Evolutionary conservation across 2,113 vertebrate genomes (phyloP).

Genomic region (Natator depressus): DNA sequence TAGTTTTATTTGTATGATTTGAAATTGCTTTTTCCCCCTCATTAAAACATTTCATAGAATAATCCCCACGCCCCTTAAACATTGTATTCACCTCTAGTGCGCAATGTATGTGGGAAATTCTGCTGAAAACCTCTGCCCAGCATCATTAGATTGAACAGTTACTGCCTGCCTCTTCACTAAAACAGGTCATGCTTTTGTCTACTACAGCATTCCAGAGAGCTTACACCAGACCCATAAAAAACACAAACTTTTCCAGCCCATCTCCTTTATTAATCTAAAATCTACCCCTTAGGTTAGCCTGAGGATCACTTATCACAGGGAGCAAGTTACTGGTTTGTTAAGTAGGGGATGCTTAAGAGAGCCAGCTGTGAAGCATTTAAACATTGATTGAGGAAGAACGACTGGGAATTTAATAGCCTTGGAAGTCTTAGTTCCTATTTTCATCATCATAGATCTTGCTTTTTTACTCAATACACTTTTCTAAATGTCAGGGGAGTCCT

Average conservation of each 20-base stretch:
- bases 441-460: not conserved
- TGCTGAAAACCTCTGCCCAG: constrained; percentile 27
- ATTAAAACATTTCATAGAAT: constrained; percentile 19
- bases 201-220: constrained; percentile 48
- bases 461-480: not conserved
- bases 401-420: not conserved
- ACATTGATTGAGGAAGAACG: not conserved
- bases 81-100: constrained; percentile 32
- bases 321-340: not conserved
- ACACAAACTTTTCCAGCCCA: constrained; percentile 48
- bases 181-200: constrained; percentile 56
- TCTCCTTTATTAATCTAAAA: constrained; percentile 50
- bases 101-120: constrained; percentile 26
- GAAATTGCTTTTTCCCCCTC: constrained; percentile 14
- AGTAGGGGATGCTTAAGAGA: constrained; percentile 2
- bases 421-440: not conserved
- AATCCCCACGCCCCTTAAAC: constrained; percentile 5
- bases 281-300: constrained; percentile 35
- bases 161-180: constrained; percentile 31
- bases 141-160: constrained; percentile 22
- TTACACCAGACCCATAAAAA: constrained; percentile 52
- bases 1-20: constrained; percentile 23
- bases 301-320: not conserved
- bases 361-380: not conserved
- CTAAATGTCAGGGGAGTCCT: not conserved